phyloP scores from a whole-genome alignment of 2,797 vertebrate genomes.

The Clarias fuscus region DNA sequence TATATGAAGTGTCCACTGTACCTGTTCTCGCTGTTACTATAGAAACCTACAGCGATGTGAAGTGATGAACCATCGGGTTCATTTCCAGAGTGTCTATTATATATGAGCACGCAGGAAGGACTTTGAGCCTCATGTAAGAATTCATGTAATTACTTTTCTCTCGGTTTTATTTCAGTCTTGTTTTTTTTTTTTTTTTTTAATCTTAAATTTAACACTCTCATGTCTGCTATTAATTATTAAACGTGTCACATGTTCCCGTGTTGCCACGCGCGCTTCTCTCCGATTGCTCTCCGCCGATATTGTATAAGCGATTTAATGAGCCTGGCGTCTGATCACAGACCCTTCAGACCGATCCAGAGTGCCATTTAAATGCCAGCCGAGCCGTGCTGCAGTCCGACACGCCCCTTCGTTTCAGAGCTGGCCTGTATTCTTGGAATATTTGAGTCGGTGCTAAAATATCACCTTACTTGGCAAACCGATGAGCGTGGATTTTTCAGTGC shows the following conservation, averaged over 20 bases:
- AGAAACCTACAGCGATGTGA: neutral
- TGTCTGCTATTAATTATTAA: neutral
- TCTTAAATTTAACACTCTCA: neutral
- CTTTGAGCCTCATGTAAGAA: neutral
- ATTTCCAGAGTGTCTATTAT: too few relatives aligned
- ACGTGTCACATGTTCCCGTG: neutral
- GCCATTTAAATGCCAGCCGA: conserved; percentile 34
- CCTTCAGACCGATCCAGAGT: conserved; percentile 25
- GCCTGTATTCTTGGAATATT: conserved; percentile 20
- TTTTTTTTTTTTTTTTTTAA: neutral
- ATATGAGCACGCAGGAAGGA: neutral
- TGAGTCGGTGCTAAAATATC: conserved; percentile 20
- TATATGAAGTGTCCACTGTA: too few relatives aligned
- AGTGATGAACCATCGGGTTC: neutral
- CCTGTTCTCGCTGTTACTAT: neutral
- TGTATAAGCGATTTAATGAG: conserved; percentile 28
- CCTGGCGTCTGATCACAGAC: conserved; percentile 5
- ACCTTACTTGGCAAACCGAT: conserved; percentile 16
- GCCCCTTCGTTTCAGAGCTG: neutral
- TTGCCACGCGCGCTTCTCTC: neutral
- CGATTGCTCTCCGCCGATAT: conserved; percentile 30
- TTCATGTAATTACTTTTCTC: neutral
- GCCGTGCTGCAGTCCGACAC: neutral
- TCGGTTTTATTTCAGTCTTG: neutral
- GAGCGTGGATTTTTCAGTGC: conserved; percentile 3